phyloP scores from a whole-genome alignment of 2,113 vertebrate genomes.

The Sturnira hondurensis region DNA sequence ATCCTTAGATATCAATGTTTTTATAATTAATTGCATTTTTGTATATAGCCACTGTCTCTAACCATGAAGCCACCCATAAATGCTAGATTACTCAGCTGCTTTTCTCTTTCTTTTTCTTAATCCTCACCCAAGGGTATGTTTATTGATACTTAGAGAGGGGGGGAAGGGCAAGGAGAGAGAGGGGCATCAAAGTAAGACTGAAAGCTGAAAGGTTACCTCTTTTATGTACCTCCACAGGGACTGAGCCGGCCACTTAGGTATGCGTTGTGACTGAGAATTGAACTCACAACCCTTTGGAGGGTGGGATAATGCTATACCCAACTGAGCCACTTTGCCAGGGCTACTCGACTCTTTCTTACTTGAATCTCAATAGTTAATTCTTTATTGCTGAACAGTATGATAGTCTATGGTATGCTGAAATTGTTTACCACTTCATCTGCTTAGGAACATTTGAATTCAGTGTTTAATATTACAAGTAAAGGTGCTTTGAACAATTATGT shows the following conservation, averaged over 20 bases:
- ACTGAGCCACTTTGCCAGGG: neutral
- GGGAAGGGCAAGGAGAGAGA: neutral
- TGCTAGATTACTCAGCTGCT: neutral
- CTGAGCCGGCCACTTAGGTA: too few relatives aligned
- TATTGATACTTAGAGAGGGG: too few relatives aligned
- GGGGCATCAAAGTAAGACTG: too few relatives aligned
- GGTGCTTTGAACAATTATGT: neutral
- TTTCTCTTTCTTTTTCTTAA: neutral
- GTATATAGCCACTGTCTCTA: neutral
- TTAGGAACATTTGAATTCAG: neutral
- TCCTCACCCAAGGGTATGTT: neutral
- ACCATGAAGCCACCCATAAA: neutral
- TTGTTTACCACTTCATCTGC: neutral
- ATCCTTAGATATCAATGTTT: neutral
- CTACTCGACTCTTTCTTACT: neutral
- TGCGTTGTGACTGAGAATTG: neutral
- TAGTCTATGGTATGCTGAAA: neutral
- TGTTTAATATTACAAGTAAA: neutral
- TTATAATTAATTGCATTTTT: neutral
- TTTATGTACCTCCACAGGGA: neutral
- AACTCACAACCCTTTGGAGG: too few relatives aligned
- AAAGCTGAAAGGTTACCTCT: too few relatives aligned
- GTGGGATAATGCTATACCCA: neutral
- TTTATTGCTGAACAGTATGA: neutral
- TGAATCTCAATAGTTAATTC: neutral